These are phyloP conservation scores for Monomorium pharaonis DNA, from an alignment of 1,140 invertebrate genomes.

Conservation along the genomic window DNA sequence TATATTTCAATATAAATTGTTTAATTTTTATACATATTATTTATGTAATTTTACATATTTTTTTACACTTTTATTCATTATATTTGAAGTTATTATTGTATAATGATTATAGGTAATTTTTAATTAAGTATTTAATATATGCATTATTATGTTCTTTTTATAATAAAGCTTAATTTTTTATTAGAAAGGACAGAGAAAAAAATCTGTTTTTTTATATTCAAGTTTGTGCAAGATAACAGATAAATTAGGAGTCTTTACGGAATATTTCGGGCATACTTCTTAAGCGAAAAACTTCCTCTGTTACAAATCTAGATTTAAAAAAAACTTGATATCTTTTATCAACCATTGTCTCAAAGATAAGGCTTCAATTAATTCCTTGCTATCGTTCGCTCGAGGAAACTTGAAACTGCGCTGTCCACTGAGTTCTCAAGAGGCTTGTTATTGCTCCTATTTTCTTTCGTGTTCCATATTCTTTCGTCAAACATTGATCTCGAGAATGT, in stretches of 20 bases:
- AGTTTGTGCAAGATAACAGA: background rate
- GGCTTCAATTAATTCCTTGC: conserved; percentile 45
- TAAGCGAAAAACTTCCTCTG: conserved; percentile 2
- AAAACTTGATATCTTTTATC: conserved; percentile 26
- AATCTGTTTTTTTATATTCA: background rate
- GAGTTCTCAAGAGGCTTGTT: background rate
- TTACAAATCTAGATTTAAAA: conserved; percentile 37
- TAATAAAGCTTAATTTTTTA: background rate
- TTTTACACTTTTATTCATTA: background rate
- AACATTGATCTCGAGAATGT: background rate
- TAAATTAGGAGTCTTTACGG: background rate
- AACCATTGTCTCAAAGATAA: conserved; percentile 4
- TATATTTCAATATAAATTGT: too few species aligned
- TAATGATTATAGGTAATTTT: background rate
- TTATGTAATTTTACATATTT: too few species aligned
- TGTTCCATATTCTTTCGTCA: background rate
- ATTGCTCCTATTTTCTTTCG: background rate
- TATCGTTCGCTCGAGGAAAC: conserved; percentile 22
- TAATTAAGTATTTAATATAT: background rate
- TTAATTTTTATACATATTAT: too few species aligned
- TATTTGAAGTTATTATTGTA: background rate
- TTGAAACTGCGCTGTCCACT: background rate
- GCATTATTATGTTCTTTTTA: background rate
- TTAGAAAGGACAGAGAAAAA: background rate
- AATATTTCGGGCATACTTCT: background rate